Evolutionary conservation across 2,113 vertebrate genomes (phyloP).

Genomic region (Odocoileus hemionus): DNA sequence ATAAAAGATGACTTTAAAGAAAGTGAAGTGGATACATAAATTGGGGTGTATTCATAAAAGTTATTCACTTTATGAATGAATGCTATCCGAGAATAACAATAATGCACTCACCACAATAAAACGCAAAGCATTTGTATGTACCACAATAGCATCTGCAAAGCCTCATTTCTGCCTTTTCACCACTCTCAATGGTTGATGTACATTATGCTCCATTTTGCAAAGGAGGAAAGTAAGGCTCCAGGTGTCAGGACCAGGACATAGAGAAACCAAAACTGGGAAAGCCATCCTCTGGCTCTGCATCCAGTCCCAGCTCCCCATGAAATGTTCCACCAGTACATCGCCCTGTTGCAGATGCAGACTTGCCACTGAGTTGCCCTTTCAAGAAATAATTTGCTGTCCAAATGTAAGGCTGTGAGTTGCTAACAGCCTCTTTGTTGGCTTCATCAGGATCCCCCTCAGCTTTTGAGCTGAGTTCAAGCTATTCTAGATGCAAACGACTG

Average conservation of each 20-base stretch:
- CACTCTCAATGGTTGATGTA: not conserved
- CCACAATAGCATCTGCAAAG: not conserved
- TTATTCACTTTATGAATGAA: not conserved
- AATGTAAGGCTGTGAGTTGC: not conserved
- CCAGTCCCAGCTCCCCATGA: not conserved
- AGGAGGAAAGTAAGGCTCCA: not conserved
- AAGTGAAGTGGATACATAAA: not conserved
- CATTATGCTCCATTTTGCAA: not conserved
- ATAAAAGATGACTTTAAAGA: not conserved
- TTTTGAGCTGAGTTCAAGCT: not conserved
- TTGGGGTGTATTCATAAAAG: not conserved
- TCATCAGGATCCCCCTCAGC: not conserved
- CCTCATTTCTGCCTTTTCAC: not conserved
- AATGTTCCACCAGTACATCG: not conserved
- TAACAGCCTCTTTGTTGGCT: not conserved
- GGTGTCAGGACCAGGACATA: not conserved
- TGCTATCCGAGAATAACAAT: not conserved
- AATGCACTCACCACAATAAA: not conserved
- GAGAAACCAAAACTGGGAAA: not conserved
- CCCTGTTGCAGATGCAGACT: not conserved
- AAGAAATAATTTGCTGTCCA: not conserved
- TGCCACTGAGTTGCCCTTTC: not conserved
- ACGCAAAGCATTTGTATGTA: not conserved
- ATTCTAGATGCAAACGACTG: not conserved
- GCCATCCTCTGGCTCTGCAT: not conserved